Evolutionary conservation across 2,888 invertebrate genomes (phyloP).

Genomic region (Cybosia mesomella): DNA sequence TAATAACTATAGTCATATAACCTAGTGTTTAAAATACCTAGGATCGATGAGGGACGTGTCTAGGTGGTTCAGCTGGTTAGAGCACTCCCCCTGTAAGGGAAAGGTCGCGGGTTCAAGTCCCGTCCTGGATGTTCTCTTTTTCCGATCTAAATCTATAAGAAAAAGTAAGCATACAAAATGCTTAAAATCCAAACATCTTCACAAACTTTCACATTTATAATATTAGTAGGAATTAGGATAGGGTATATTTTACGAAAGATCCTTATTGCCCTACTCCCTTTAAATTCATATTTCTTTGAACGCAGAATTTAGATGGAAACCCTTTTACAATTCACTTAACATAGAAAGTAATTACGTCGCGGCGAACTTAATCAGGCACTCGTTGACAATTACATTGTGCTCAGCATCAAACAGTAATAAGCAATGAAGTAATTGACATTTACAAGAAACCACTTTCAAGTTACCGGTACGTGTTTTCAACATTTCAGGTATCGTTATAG

Average conservation of each 20-base stretch:
- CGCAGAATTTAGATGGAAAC: neutral
- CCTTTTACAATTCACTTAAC: neutral
- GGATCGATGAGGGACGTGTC: too few relatives aligned
- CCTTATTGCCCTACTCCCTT: neutral
- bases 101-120: too few relatives aligned
- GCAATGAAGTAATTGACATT: neutral
- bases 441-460: neutral
- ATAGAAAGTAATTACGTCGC: conserved; percentile 1
- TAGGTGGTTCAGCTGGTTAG: too few relatives aligned
- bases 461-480: neutral
- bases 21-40: too few relatives aligned
- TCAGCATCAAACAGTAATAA: neutral
- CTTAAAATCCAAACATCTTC: too few relatives aligned
- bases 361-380: neutral
- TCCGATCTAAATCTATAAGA: too few relatives aligned
- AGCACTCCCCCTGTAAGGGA: too few relatives aligned
- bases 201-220: too few relatives aligned
- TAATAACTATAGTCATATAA: too few relatives aligned
- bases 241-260: neutral
- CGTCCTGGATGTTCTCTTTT: too few relatives aligned
- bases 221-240: too few relatives aligned
- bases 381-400: conserved; percentile 2
- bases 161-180: too few relatives aligned
- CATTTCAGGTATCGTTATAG: neutral
- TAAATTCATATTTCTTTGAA: neutral